Evolutionary conservation across 2,888 invertebrate species (phyloP), one percentile per base, ranked within the genome.

Genomic region (Drosophila nigricruria): DNA sequence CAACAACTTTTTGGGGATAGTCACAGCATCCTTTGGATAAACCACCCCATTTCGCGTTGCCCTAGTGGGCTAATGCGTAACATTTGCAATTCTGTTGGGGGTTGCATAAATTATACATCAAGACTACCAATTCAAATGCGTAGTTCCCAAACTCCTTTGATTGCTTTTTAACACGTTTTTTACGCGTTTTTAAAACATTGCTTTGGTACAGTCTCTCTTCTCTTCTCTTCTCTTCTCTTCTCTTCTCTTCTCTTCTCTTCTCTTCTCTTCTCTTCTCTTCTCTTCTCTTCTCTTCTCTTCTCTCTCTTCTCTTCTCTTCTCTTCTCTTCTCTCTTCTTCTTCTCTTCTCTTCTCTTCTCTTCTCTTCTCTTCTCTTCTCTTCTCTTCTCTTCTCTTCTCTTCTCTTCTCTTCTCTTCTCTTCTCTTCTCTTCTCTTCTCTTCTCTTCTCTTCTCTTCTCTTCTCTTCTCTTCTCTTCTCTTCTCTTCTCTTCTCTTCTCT

Each of bases 91-190:
- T 67, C 10, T 10, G 20, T 84, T 79, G 76, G 77, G 88, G 89
- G 85, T 88, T 88, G 89, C 80, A 82, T 82, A 85, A 85, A 82
- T 82, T 88, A 75, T 70, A 54, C 27, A 68, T 66, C 50, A 65
- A n/a, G n/a, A 52, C 40, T 50, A 36, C 53, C 40, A 49, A 69
- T 59, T 71, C 69, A 52, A 73, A 60, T 89, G 85, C 85, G 85
- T 76, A 89, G 73, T 89, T 74, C 40, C 10, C 38, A 36, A 42
- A 12, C 58, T 38, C 58, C 36, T 50, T 69, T 42, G 78, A 84
- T 84, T 72, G 75, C 79, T 76, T 81, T 79, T 89, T 72, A 81
- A 88, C 73, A 69, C 72, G 82, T 78, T 84, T 78, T 84, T 89
- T 73, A 79, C 73, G 88, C 88, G 79, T 61, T 71, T 73, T 81